Base-by-base conservation (phyloP, 2,797 vertebrate species). In the Hirundo rustica region DNA sequence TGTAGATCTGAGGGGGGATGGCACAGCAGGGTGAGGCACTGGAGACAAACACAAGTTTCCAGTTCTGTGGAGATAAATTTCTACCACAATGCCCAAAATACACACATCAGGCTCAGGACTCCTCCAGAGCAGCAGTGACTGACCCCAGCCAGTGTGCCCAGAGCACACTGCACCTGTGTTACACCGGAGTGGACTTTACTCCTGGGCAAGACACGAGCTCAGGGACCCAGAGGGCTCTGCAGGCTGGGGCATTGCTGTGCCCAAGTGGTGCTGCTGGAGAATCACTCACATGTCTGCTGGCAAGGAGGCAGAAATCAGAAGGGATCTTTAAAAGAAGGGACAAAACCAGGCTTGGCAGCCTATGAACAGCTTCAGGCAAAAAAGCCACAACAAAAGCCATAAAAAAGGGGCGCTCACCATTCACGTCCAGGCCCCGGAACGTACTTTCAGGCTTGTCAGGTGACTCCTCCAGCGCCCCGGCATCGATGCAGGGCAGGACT, bases 401-500 rank as follows among this genome's bases (percentile, higher is more conserved):
- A 8, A 23, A 16, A 45, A 12, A 5, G 0, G 21, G 15, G 34
- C 70, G 79, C 96, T 76, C 97, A 99, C 99, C 99, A 34, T 99
- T 99, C 88, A 98, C 98, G 36, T 99, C 98, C 34, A 97, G 96
- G 93, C 97, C 97, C 92, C 98, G 98, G 62, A 93, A 93, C 0
- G 93, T 51, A 13, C 98, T 97, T 68, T 97, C 98, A 78, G 98
- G 95, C 85, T 98, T 98, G 94, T 97, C 97, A 61, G 95, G 91
- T 54, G 97, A 96, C 95, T 98, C 98, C 90, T 98, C 98, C 54
- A 97, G 57, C 3, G 97, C 64, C 88, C 97, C 98, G 20, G 98
- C 95, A 47, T 97, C 98, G 55, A 97, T 4, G 9, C 98, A 98
- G 62, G 97, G 91, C 67, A 97, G 92, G n/a, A 96, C 96, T 84